A percentile compares a stretch with the other conserved stretches of the same genome.
Evolutionary conservation across 2,113 vertebrate genomes (phyloP).

Genomic region (Tyto alba): DNA sequence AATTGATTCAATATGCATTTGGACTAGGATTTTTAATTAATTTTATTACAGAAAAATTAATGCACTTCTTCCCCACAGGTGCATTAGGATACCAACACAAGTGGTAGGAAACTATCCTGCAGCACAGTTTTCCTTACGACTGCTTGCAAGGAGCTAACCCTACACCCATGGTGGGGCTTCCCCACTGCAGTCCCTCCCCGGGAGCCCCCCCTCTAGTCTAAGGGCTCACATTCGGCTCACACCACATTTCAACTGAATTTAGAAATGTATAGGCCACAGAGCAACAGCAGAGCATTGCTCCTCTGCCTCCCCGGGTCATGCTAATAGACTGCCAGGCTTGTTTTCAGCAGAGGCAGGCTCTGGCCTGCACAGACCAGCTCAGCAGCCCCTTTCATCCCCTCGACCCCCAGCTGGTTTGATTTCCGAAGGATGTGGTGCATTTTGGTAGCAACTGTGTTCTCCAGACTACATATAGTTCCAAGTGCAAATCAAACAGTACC

Average conservation of each 20-base stretch:
- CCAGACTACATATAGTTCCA: fast-evolving
- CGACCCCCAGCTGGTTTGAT: fast-evolving
- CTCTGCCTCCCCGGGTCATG: neutral
- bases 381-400: fast-evolving
- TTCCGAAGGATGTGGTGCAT: neutral
- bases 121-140: fast-evolving
- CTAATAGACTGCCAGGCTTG: fast-evolving
- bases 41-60: slow-evolving; percentile 57
- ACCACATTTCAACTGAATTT: fast-evolving
- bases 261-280: neutral
- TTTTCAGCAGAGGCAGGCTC: neutral
- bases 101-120: neutral
- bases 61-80: slow-evolving; percentile 1
- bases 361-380: neutral
- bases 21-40: slow-evolving; percentile 50
- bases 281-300: neutral
- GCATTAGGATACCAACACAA: neutral
- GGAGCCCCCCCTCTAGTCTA: neutral
- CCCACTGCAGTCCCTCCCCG: neutral
- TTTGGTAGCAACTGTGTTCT: neutral
- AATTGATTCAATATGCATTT: slow-evolving; percentile 6
- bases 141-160: neutral
- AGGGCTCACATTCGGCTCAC: neutral
- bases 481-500: neutral
- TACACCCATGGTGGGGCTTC: fast-evolving